These are phyloP conservation scores for Scytalopus superciliaris DNA, from an alignment of 2,113 vertebrate genomes.

Conservation along the genomic window DNA sequence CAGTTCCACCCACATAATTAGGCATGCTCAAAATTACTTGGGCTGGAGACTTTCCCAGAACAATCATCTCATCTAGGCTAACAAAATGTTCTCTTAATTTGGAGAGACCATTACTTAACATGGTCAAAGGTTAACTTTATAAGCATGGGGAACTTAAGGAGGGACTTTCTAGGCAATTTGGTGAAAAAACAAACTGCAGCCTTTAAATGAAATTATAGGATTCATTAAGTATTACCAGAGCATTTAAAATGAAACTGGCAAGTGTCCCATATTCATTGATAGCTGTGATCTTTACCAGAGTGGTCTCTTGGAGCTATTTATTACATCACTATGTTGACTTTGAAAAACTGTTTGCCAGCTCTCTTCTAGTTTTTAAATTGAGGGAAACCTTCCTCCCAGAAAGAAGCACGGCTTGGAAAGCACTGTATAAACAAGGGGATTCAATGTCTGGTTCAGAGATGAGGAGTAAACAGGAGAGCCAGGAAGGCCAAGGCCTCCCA, in stretches of 20 bases:
- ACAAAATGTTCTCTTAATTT: not conserved
- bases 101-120: not conserved
- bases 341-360: not conserved
- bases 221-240: not conserved
- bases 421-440: not conserved
- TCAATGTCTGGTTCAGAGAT: not conserved
- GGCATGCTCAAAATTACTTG: not conserved
- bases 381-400: not conserved
- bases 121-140: not conserved
- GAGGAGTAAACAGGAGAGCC: not conserved
- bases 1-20: not conserved
- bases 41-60: not conserved
- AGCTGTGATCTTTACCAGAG: not conserved
- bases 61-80: not conserved
- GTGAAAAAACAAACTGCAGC: not conserved
- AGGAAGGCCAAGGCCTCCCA: not conserved
- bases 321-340: fast-evolving
- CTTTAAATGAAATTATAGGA: not conserved
- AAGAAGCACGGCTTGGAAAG: not conserved
- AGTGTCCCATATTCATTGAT: not conserved
- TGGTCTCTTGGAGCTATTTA: not conserved
- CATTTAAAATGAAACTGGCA: not conserved
- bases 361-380: not conserved
- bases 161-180: not conserved
- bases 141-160: not conserved